A percentile compares a stretch with the other conserved stretches of the same genome.
phyloP scores from a whole-genome alignment of 2,797 vertebrate genomes.

The Myotis planiceps region DNA sequence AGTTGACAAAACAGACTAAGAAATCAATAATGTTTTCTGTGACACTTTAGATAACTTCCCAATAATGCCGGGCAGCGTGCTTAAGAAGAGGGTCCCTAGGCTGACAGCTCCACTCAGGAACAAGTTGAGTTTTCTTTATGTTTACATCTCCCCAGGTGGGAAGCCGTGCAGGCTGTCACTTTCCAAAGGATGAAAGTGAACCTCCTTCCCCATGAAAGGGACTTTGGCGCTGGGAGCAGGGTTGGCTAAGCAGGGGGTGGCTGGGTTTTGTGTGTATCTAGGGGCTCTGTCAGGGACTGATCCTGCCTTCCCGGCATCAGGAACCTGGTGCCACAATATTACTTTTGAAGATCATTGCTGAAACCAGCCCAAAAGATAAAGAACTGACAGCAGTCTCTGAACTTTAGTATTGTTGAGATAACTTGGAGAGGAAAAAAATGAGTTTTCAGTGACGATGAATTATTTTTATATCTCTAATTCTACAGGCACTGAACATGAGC shows the following conservation, averaged over 20 bases:
- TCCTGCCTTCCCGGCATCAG: background rate
- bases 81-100: slow-evolving; percentile 75
- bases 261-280: background rate
- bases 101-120: slow-evolving; percentile 78
- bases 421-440: background rate
- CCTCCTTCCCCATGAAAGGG: background rate
- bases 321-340: background rate
- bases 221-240: slow-evolving; percentile 40
- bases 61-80: slow-evolving; percentile 69
- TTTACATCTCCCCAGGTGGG: slow-evolving; percentile 74
- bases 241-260: background rate
- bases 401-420: background rate
- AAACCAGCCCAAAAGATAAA: background rate
- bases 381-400: background rate
- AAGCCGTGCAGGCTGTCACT: slow-evolving; percentile 58
- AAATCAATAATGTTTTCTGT: slow-evolving; percentile 86
- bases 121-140: slow-evolving; percentile 76
- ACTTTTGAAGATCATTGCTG: slow-evolving; percentile 44
- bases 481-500: background rate
- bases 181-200: slow-evolving; percentile 75
- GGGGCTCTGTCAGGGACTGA: background rate
- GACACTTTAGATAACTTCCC: slow-evolving; percentile 85
- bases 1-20: slow-evolving; percentile 85
- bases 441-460: background rate
- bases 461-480: background rate